Percentiles rank a stretch among this genome's conserved stretches.
Conservation (phyloP, 2,113 vertebrate species). For the Cacatua alba region DNA sequence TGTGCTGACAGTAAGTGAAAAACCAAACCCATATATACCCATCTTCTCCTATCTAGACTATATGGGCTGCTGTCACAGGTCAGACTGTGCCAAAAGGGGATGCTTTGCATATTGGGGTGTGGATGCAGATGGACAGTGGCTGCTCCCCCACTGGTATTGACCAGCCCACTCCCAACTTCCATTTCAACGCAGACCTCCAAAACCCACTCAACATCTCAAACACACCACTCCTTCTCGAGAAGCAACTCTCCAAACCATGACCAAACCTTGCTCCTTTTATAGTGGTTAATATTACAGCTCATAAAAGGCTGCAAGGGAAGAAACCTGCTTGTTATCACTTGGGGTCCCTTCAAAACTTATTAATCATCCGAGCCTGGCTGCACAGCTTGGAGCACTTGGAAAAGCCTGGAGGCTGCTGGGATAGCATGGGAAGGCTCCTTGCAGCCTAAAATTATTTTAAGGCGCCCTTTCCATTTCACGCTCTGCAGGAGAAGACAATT, state of each 20-base stretch:
- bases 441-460: conserved; percentile 24
- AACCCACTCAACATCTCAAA: not conserved
- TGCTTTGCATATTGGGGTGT: not conserved
- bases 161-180: not conserved
- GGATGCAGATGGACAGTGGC: not conserved
- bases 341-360: conserved; percentile 38
- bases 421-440: not conserved
- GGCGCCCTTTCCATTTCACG: not conserved
- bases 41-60: not conserved
- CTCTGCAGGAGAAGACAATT: not conserved
- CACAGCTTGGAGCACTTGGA: not conserved
- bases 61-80: not conserved
- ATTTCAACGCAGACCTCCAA: not conserved
- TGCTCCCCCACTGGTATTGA: not conserved
- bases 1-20: not conserved
- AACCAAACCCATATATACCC: no score
- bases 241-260: not conserved
- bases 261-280: not conserved
- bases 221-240: not conserved
- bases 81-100: not conserved
- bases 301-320: not conserved
- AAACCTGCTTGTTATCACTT: conserved; percentile 15
- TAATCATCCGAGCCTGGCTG: conserved; percentile 41
- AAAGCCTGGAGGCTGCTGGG: not conserved
- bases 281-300: not conserved